Percentiles rank a stretch among this genome's conserved stretches.
These are phyloP conservation scores for Apotomis betuletana DNA, from an alignment of 2,888 invertebrate genomes.

Conservation along the genomic window DNA sequence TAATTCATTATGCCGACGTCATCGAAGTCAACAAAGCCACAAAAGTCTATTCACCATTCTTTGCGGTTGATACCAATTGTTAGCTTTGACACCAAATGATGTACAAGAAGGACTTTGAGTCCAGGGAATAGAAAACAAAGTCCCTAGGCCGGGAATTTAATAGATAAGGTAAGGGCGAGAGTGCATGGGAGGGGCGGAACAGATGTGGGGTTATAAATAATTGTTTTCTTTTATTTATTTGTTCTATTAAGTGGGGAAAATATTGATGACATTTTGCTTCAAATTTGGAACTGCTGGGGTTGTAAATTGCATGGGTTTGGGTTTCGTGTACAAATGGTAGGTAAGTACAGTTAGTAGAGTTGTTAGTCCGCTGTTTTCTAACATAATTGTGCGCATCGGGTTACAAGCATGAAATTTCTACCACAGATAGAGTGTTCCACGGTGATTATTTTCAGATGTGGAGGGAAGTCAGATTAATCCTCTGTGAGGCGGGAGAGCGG, in stretches of 20 bases:
- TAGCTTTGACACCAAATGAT: constrained; percentile 3
- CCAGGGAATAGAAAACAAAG: not conserved
- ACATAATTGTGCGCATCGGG: too few species aligned
- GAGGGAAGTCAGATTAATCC: too few species aligned
- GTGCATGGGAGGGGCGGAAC: constrained; percentile 72
- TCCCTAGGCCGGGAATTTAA: not conserved
- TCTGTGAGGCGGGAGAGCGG: too few species aligned
- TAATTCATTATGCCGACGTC: constrained; percentile 34
- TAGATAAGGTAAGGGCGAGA: constrained; percentile 44
- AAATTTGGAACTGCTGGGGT: constrained; percentile 32
- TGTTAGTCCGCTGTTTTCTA: too few species aligned
- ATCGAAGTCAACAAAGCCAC: constrained; percentile 28
- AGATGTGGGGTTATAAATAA: constrained; percentile 56
- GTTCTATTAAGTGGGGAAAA: constrained; percentile 34
- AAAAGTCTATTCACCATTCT: constrained; percentile 24
- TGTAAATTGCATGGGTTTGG: constrained; percentile 3
- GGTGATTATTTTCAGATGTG: too few species aligned
- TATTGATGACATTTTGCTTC: constrained; percentile 35
- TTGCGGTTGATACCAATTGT: constrained; percentile 34
- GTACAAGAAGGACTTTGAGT: not conserved
- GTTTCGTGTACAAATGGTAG: too few species aligned
- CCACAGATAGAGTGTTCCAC: too few species aligned
- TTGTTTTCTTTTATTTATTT: constrained; percentile 35
- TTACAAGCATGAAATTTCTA: too few species aligned
- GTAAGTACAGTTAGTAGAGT: too few species aligned